Evolutionary conservation across 2,888 invertebrate species (phyloP).

Genomic region (Poecilus cupreus): DNA sequence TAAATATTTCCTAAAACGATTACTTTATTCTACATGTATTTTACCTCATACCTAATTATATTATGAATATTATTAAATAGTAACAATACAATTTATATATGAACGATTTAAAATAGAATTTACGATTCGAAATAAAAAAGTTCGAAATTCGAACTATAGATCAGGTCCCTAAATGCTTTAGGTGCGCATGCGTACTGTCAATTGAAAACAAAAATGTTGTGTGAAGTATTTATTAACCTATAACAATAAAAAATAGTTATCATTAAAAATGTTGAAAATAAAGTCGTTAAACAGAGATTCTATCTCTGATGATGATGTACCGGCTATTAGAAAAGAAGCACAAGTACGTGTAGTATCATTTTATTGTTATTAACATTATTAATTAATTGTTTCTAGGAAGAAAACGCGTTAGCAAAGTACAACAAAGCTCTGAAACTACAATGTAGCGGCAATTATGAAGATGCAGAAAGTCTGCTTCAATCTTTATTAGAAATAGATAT

Average conservation of each 20-base stretch:
- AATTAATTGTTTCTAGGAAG: constrained; percentile 75
- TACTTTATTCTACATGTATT: too few relatives aligned
- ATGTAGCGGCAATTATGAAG: constrained; percentile 78
- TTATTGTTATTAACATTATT: background rate
- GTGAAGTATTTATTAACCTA: constrained; percentile 8
- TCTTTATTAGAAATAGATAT: constrained; percentile 79
- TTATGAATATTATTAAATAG: too few relatives aligned
- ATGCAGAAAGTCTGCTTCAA: constrained; percentile 81
- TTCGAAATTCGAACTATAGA: background rate
- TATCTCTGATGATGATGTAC: constrained; percentile 74
- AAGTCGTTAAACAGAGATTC: constrained; percentile 77
- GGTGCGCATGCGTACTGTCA: background rate
- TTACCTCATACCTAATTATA: background rate
- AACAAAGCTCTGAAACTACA: constrained; percentile 84
- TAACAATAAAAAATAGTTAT: background rate
- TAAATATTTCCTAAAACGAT: background rate
- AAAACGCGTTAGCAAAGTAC: constrained; percentile 87
- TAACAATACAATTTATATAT: too few relatives aligned
- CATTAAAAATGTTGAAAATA: constrained; percentile 72
- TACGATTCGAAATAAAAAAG: too few relatives aligned
- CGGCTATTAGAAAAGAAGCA: constrained; percentile 77
- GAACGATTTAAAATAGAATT: too few relatives aligned
- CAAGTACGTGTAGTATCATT: constrained; percentile 70
- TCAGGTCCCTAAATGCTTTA: background rate
- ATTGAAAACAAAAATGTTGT: background rate